Conservation (phyloP, 2,113 vertebrate genomes). For the Phylloscopus trochilus region DNA sequence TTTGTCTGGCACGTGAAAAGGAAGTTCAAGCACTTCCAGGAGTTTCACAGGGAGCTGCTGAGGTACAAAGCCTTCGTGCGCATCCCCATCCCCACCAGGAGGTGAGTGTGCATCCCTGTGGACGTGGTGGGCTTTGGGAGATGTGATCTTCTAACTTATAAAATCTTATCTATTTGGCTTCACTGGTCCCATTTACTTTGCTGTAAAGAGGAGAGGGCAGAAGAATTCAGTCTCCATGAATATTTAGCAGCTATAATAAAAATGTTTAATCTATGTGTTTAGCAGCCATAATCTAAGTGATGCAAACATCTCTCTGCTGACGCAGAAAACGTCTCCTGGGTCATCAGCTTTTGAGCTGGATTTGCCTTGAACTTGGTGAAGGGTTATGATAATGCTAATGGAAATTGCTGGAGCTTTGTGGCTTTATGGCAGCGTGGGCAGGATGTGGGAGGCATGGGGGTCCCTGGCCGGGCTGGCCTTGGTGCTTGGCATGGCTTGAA, state of each 20-base stretch:
- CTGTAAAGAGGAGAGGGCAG: background rate
- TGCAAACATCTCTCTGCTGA: background rate
- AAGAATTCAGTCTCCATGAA: background rate
- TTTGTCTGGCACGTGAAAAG: constrained; percentile 94
- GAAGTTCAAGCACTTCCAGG: constrained; percentile 96
- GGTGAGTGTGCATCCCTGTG: constrained; percentile 69
- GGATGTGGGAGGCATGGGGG: background rate
- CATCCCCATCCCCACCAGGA: constrained; percentile 91
- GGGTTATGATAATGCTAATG: background rate
- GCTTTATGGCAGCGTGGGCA: background rate
- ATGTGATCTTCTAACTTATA: background rate
- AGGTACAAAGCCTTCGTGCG: constrained; percentile 94
- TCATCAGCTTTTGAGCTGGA: background rate
- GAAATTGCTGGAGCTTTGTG: background rate
- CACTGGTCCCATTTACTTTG: background rate
- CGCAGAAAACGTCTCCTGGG: background rate
- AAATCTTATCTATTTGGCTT: fast-evolving
- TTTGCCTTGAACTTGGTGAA: background rate
- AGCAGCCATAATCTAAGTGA: background rate
- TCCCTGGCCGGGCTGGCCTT: background rate
- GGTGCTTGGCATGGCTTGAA: background rate
- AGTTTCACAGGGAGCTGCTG: constrained; percentile 91
- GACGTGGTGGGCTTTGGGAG: fast-evolving
- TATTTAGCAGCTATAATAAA: background rate
- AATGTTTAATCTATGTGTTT: background rate